Percentiles rank a stretch among this genome's conserved stretches.
These are phyloP conservation scores for Turnix velox DNA, from an alignment of 2,113 vertebrate genomes.

Conservation along the genomic window DNA sequence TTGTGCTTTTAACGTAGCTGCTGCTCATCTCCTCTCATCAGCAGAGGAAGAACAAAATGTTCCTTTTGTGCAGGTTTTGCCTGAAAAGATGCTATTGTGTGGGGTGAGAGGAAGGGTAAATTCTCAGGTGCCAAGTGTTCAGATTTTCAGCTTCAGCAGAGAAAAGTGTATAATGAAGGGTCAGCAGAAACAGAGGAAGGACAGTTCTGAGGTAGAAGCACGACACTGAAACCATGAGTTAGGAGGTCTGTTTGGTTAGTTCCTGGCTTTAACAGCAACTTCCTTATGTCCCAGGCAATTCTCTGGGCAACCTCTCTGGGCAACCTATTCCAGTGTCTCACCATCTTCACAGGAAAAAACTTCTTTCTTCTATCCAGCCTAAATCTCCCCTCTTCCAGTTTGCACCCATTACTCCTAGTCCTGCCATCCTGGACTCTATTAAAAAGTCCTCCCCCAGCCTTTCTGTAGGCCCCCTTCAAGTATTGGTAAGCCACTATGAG, in stretches of 20 bases:
- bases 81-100: background rate
- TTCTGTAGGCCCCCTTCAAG: no score
- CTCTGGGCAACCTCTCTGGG: no score
- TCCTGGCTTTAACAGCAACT: background rate
- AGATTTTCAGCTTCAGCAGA: background rate
- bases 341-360: no score
- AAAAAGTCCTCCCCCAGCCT: no score
- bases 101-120: background rate
- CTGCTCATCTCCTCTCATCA: background rate
- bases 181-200: background rate
- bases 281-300: background rate
- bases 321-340: no score
- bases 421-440: no score
- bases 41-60: background rate
- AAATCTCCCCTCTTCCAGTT: no score
- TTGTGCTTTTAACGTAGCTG: background rate
- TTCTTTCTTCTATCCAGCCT: no score
- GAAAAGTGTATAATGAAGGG: background rate
- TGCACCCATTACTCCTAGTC: no score
- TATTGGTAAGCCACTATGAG: no score
- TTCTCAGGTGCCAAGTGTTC: background rate
- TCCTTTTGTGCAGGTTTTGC: background rate
- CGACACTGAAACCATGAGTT: background rate
- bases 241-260: background rate
- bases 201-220: background rate